phyloP scores from a whole-genome alignment of 2,888 invertebrate species.

The Atethmia centrago region DNA sequence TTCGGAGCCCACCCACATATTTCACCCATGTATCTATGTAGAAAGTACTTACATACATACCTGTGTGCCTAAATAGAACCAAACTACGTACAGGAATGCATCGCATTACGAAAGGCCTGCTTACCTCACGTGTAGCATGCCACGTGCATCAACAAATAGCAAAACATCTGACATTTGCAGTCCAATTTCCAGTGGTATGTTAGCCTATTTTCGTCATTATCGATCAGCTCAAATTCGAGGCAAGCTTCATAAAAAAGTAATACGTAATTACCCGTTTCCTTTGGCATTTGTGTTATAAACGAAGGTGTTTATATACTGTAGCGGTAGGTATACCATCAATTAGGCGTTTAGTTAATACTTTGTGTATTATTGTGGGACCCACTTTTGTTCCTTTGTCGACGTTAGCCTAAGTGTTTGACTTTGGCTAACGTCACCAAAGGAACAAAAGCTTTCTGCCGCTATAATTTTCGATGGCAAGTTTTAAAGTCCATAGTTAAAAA shows the following conservation, averaged over 20 bases:
- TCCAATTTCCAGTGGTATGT: conserved; percentile 49
- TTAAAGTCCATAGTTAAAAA: not conserved
- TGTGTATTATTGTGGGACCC: conserved; percentile 18
- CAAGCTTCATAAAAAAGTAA: conserved; percentile 63
- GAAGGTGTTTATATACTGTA: conserved; percentile 46
- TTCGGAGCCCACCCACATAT: conserved; percentile 28
- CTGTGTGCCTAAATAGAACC: conserved; percentile 9
- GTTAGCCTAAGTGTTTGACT: conserved; percentile 18
- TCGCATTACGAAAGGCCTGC: conserved; percentile 19
- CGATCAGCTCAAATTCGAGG: conserved; percentile 60
- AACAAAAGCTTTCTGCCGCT: not conserved
- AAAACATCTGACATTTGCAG: conserved; percentile 57
- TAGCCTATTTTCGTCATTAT: conserved; percentile 67
- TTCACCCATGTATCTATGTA: not conserved
- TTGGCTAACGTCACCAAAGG: no score
- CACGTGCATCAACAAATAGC: conserved; percentile 40
- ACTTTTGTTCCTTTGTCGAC: conserved; percentile 25
- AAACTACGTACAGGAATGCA: conserved; percentile 26
- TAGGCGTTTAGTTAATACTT: conserved; percentile 31
- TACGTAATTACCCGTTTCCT: conserved; percentile 64
- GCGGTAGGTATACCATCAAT: conserved; percentile 42
- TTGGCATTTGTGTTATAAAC: conserved; percentile 51
- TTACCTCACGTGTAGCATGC: not conserved
- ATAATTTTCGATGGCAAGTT: conserved; percentile 5
- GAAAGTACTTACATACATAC: not conserved